A percentile compares a stretch with the other conserved stretches of the same genome.
phyloP scores from a whole-genome alignment of 2,113 vertebrate genomes.

The Rhegmatorhina hoffmannsi region DNA sequence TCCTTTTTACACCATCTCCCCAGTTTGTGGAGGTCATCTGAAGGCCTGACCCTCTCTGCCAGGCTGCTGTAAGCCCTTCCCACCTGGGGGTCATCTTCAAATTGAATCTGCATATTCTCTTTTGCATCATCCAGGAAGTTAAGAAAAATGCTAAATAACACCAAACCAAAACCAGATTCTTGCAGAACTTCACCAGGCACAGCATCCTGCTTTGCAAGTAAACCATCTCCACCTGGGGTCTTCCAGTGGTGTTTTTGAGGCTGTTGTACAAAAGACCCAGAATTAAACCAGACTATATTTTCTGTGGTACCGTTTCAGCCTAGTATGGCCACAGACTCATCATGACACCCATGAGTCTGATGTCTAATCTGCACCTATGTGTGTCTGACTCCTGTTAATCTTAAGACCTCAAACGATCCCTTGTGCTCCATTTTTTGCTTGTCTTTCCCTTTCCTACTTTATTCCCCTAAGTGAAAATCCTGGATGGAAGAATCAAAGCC shows the following conservation, averaged over 20 bases:
- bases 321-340: not conserved
- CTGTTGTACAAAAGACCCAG: not conserved
- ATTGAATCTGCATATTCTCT: not conserved
- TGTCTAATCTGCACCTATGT: not conserved
- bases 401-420: not conserved
- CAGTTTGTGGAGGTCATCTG: not conserved
- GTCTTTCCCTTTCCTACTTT: not conserved
- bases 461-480: not conserved
- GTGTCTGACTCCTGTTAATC: not conserved
- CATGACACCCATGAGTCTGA: not conserved
- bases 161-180: not conserved
- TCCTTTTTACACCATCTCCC: not conserved
- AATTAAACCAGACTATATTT: not conserved
- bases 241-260: not conserved
- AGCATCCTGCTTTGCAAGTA: rapidly evolving
- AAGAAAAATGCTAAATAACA: not conserved
- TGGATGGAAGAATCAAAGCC: not conserved
- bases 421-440: not conserved
- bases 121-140: not conserved
- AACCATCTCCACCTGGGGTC: rapidly evolving
- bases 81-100: not conserved
- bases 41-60: not conserved
- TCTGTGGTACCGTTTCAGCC: not conserved
- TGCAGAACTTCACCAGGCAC: not conserved
- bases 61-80: not conserved